phyloP scores from a whole-genome alignment of 2,797 vertebrate genomes.

The Enteromius argenteus region DNA sequence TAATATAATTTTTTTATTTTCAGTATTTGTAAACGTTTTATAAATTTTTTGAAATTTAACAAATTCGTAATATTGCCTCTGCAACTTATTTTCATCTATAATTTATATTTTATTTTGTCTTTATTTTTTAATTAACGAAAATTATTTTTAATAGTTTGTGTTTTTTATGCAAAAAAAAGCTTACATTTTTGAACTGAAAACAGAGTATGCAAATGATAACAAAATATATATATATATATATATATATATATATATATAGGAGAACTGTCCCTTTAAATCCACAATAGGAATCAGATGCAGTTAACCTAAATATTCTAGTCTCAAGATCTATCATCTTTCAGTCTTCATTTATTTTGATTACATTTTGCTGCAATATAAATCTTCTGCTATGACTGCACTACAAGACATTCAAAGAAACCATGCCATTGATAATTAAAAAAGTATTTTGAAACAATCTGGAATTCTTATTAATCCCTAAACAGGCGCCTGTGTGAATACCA shows the following conservation, averaged over 20 bases:
- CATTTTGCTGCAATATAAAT: neutral
- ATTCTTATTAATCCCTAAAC: neutral
- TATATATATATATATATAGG: no score
- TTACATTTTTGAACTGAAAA: neutral
- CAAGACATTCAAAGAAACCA: neutral
- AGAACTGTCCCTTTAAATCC: constrained; percentile 58
- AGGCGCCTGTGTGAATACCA: neutral
- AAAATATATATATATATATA: no score
- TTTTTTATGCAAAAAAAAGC: no score
- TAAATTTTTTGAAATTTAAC: no score
- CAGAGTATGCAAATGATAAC: neutral
- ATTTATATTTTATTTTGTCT: no score
- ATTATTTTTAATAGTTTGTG: neutral
- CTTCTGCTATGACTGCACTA: neutral
- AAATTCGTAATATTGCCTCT: no score
- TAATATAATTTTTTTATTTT: no score
- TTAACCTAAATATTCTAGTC: constrained; percentile 46
- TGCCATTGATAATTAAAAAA: neutral
- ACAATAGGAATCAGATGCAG: constrained; percentile 50
- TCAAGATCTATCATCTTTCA: constrained; percentile 48
- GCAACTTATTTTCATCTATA: no score
- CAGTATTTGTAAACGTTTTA: no score
- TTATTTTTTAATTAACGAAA: no score
- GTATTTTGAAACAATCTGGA: neutral
- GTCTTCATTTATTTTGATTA: neutral